phyloP scores from a whole-genome alignment of 1,140 invertebrate species.

The Drosophila bocki region DNA sequence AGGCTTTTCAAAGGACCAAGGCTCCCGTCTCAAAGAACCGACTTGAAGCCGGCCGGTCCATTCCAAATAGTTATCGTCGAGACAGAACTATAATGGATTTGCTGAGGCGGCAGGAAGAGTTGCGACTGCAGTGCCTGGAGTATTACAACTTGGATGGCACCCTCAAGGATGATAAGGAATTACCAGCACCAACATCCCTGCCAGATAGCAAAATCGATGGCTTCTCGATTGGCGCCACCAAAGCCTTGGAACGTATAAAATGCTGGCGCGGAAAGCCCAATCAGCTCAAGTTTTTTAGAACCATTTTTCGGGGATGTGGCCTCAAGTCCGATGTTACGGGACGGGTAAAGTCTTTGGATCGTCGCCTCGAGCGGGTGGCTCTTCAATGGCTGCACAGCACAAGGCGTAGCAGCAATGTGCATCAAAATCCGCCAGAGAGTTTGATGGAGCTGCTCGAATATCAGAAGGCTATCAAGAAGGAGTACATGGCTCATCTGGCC shows the following conservation, averaged over 20 bases:
- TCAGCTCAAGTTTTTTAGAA: constrained; percentile 20
- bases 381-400: constrained; percentile 11
- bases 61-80: background rate
- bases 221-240: constrained; percentile 5
- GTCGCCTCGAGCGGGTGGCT: constrained; percentile 22
- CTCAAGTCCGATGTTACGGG: background rate
- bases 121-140: constrained; percentile 25
- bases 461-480: background rate
- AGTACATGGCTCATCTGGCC: constrained; percentile 24
- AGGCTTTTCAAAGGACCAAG: background rate
- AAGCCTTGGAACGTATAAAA: constrained; percentile 25
- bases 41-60: background rate
- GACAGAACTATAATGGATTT: background rate
- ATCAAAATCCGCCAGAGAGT: background rate
- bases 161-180: background rate
- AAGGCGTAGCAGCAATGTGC: no score
- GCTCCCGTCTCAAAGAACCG: background rate
- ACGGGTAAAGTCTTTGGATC: constrained; percentile 17
- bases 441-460: background rate
- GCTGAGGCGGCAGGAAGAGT: background rate
- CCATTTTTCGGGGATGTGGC: constrained; percentile 6
- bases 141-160: constrained; percentile 40
- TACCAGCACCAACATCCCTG: background rate
- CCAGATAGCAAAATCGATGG: background rate
- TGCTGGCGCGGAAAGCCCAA: constrained; percentile 31